Base-by-base conservation (phyloP, 2,888 invertebrate species). In the Erpobdella octoculata region DNA sequence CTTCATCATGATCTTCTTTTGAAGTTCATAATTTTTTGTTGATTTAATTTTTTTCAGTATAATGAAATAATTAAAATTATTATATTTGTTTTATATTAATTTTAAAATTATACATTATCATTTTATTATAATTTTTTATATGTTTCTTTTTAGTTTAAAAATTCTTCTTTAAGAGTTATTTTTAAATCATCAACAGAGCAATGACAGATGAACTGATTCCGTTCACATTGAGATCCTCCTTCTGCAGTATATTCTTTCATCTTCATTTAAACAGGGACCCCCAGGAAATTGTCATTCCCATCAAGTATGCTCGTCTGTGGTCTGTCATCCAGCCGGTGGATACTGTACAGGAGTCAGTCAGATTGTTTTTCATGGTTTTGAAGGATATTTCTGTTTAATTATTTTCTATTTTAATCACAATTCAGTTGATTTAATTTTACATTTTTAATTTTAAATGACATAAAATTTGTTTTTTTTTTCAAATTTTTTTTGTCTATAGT, bases 241-340 rank as follows among this genome's bases (percentile, higher is more conserved):
- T 98, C 86, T 95, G 95, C 81, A 90, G 96, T 4, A 87, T 98
- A 53, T 93, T 98, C 93, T 86, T 97, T 77, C 97, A 98, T 85
- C 87, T 98, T 81, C 97, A 98, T 85, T 96, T 97, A 0, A 97
- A 98, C 85, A 87, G 96, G 76, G 96, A 97, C 86, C 96, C 96
- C 3, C 95, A 96, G 84, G 95, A 96, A 84, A 92, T 92, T 41
- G 94, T 96, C 58, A 95, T 93, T n/a, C 96, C 96, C 0, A 94
- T 98, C 61, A 94, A 96, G 85, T 96, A 97, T 86, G 97, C 98
- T 12, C 86, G 98, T 8, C 87, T 97, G 1, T 98, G 98, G 98
- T 58, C 58, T 2, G 69, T 41, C 25, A 58, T 69, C 12, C 12
- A 18, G 21, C 31, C 58, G 2, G 31, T 69, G 33, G 67, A 67